phyloP scores from a whole-genome alignment of 35 echinoderm and acorn worm species.

The Anneissia japonica region DNA sequence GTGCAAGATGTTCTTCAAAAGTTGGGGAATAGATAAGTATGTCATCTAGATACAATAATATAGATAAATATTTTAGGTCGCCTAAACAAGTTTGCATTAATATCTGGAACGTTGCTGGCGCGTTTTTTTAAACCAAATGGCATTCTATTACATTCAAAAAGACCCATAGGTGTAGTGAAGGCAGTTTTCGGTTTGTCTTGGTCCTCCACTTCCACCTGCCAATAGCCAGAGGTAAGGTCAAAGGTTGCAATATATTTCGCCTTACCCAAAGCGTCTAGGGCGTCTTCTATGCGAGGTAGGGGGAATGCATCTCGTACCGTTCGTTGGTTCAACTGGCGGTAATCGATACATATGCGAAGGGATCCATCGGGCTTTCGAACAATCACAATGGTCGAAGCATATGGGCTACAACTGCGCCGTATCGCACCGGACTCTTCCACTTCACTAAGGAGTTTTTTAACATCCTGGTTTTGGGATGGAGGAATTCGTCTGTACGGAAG shows the following conservation, averaged over 20 bases:
- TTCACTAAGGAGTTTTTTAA: neutral
- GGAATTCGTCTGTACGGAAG: neutral
- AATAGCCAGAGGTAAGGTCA: constrained; percentile 31
- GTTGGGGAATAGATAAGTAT: constrained; percentile 37
- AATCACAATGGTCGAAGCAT: neutral
- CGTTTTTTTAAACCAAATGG: constrained; percentile 1
- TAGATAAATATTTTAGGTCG: neutral
- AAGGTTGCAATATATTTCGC: constrained; percentile 33
- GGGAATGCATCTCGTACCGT: constrained; percentile 38
- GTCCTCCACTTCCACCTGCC: constrained; percentile 21
- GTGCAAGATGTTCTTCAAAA: constrained; percentile 27
- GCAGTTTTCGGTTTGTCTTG: constrained; percentile 25
- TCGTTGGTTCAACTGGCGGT: constrained; percentile 13
- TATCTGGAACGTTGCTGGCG: constrained; percentile 2
- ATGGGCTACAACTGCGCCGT: neutral
- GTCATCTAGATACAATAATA: constrained; percentile 33
- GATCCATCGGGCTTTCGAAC: constrained; percentile 16
- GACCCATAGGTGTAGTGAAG: constrained; percentile 4
- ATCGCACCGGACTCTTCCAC: neutral
- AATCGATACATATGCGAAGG: constrained; percentile 26
- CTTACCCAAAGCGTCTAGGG: constrained; percentile 21
- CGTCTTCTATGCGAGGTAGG: constrained; percentile 44
- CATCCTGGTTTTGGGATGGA: neutral
- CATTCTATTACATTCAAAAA: constrained; percentile 17
- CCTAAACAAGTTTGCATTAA: neutral